These are phyloP conservation scores for Platysternon megacephalum DNA, from an alignment of 2,113 vertebrate genomes.

Conservation along the genomic window DNA sequence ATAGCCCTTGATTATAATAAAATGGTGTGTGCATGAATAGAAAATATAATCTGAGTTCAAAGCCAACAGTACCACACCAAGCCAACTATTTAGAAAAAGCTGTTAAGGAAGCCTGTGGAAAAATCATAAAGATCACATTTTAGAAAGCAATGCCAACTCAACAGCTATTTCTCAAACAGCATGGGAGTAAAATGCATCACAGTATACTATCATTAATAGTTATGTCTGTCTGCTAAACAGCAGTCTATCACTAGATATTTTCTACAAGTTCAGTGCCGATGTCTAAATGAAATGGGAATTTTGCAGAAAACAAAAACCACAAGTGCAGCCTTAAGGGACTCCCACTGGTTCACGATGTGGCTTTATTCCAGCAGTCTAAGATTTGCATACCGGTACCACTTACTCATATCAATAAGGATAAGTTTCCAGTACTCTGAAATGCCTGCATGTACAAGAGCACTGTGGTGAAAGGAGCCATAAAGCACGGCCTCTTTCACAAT, in stretches of 20 bases:
- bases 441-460: accelerated
- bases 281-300: background rate
- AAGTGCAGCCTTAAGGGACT: background rate
- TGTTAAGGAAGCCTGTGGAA: background rate
- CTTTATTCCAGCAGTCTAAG: background rate
- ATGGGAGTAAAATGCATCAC: background rate
- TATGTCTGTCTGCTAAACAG: background rate
- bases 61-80: background rate
- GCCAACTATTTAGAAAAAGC: background rate
- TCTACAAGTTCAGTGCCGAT: background rate
- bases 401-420: background rate
- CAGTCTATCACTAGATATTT: background rate
- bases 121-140: background rate
- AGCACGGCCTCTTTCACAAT: background rate
- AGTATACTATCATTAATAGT: slow-evolving; percentile 13
- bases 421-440: background rate
- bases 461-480: background rate
- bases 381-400: background rate
- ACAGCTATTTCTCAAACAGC: background rate
- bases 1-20: background rate
- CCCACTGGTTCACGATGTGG: background rate
- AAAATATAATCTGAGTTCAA: background rate
- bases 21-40: background rate
- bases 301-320: background rate
- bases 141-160: background rate